Evolutionary conservation across 2,888 invertebrate species (phyloP), one percentile per base, ranked within the genome.

Genomic region (Ennomos quercinarius): DNA sequence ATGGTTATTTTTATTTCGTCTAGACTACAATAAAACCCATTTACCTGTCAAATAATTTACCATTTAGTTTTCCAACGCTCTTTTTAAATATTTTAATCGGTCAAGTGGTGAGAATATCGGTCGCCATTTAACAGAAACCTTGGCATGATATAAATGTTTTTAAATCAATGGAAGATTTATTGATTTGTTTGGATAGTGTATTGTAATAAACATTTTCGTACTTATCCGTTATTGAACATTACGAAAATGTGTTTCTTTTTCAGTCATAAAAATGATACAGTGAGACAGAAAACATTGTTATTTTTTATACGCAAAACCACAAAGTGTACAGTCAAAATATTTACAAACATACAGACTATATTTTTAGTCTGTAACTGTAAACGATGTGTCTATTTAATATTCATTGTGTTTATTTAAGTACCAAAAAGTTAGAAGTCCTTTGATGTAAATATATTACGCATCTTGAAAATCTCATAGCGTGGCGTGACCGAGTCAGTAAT

Each of bases 161-260:
- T 51, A 63, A 65, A 65, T 57, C 60, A 55, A 66, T 65, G 62
- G 65, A 65, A 55, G 50, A 64, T 69, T 67, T 65, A 69, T 69
- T 57, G 60, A 62, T 64, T 50, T 61, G 63, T 66, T 67, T 67
- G 44, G 51, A 57, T 44, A 54, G 54, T 41, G 57, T 39, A 3
- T 61, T 40, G 8, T 50, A 52, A 60, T 62, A 38, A 44, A 60
- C 52, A 50, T 44, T 50, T 63, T 49, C 57, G 38, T 46, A 42
- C 39, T 44, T 56, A 51, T 61, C 40, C 42, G 41, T 57, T 58
- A 50, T 27, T 49, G 53, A 46, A 46, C 44, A 53, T 58, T 57
- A 47, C 48, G 39, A 11, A 3, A 39, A 49, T 53, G 36, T 47
- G 42, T 61, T 59, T 27, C 27, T 2, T 6, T 27, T 27, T 52